phyloP scores from a whole-genome alignment of 2,113 vertebrate genomes.

The Pipra filicauda region DNA sequence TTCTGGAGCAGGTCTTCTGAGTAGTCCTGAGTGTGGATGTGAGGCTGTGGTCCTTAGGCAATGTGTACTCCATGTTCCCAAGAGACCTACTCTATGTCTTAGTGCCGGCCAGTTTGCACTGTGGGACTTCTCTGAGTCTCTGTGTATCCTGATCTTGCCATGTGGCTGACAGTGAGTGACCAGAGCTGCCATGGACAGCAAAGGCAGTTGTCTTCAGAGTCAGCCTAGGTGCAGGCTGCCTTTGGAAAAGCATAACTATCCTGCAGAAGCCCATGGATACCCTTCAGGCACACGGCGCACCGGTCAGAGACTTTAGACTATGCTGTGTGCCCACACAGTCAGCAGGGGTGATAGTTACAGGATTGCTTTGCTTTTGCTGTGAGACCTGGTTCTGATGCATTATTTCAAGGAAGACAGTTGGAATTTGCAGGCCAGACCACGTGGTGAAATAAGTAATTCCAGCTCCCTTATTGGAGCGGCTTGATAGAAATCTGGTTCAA shows the following conservation, averaged over 20 bases:
- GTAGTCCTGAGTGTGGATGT: rapidly evolving
- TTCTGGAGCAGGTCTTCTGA: not conserved
- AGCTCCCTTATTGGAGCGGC: not conserved
- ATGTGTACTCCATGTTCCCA: not conserved
- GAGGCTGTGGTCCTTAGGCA: not conserved
- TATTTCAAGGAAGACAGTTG: not conserved
- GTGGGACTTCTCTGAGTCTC: not conserved
- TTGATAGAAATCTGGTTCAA: not conserved
- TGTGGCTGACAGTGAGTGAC: not conserved
- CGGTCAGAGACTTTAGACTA: not conserved
- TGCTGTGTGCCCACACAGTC: not conserved
- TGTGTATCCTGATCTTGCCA: not conserved
- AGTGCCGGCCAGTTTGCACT: not conserved
- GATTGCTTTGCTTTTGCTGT: not conserved
- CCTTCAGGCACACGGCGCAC: not conserved
- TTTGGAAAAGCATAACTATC: not conserved
- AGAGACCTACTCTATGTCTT: not conserved
- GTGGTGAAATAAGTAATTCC: not conserved
- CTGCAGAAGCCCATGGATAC: not conserved
- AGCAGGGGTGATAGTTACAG: not conserved
- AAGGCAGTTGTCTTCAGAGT: not conserved
- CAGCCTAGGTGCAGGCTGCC: not conserved
- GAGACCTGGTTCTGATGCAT: not conserved
- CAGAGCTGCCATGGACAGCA: not conserved
- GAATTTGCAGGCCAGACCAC: not conserved